Evolutionary conservation across 2,113 vertebrate species (phyloP).

Genomic region (Hippocampus guttulatus): DNA sequence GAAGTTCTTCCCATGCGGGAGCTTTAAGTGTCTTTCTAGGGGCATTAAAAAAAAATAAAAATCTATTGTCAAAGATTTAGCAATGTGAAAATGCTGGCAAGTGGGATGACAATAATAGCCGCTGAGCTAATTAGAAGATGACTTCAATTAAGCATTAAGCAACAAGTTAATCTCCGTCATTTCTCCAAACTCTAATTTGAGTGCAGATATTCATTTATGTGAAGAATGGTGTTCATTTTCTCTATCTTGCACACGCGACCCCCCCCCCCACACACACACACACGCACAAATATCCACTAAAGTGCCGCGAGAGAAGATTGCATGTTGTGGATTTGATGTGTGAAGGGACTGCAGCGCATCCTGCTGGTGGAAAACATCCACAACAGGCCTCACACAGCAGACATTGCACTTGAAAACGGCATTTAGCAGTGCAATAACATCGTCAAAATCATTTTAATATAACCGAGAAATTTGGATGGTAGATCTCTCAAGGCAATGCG

Average conservation of each 20-base stretch:
- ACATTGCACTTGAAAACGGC: background rate
- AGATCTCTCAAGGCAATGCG: too few species aligned
- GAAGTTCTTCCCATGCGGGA: constrained; percentile 44
- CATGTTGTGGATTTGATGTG: constrained; percentile 21
- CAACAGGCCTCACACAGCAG: constrained; percentile 30
- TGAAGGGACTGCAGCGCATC: constrained; percentile 60
- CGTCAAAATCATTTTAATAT: too few species aligned
- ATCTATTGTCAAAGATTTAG: constrained; percentile 50
- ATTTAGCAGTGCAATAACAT: background rate
- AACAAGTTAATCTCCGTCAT: constrained; percentile 64
- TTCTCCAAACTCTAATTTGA: constrained; percentile 66
- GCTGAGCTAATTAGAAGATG: constrained; percentile 63
- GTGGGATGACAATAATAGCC: constrained; percentile 58
- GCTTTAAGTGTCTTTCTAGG: constrained; percentile 55
- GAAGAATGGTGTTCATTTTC: constrained; percentile 65
- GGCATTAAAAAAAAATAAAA: constrained; percentile 19
- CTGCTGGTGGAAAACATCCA: constrained; percentile 56
- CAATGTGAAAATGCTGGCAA: constrained; percentile 57
- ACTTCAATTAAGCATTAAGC: constrained; percentile 69
- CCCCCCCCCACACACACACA: background rate
- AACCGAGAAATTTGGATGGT: too few species aligned
- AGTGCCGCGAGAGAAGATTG: background rate
- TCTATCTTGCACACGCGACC: constrained; percentile 5
- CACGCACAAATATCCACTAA: background rate
- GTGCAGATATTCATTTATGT: constrained; percentile 63